Evolutionary conservation across 1,140 invertebrate genomes (phyloP).

Genomic region (Papilio machaon): DNA sequence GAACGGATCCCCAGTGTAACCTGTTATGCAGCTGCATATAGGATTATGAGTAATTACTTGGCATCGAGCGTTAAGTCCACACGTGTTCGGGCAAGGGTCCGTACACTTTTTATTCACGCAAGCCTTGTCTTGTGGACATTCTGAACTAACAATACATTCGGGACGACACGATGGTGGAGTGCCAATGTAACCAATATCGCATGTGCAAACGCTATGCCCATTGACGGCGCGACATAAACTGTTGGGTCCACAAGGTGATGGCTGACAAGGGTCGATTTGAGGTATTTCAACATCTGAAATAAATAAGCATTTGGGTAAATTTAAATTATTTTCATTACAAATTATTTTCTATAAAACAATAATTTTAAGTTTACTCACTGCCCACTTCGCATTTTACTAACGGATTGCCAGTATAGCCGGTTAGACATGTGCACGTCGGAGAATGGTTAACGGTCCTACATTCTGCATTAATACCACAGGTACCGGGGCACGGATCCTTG

Average conservation of each 20-base stretch:
- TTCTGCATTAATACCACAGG: conserved; percentile 90
- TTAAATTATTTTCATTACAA: conserved; percentile 14
- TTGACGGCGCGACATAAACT: conserved; percentile 89
- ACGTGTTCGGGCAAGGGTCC: conserved; percentile 91
- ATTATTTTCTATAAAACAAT: conserved; percentile 14
- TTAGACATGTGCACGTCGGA: conserved; percentile 88
- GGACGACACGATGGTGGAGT: conserved; percentile 90
- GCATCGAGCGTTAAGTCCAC: conserved; percentile 91
- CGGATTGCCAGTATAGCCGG: conserved; percentile 90
- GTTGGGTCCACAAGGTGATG: conserved; percentile 92
- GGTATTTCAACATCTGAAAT: conserved; percentile 53
- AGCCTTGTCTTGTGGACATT: conserved; percentile 91
- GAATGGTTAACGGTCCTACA: conserved; percentile 90
- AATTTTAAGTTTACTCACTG: conserved; percentile 55
- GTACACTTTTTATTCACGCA: conserved; percentile 92
- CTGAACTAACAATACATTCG: conserved; percentile 91
- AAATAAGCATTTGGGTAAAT: conserved; percentile 47
- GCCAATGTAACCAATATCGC: conserved; percentile 88
- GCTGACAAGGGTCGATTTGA: conserved; percentile 86
- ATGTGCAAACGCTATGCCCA: conserved; percentile 91
- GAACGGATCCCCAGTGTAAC: conserved; percentile 91
- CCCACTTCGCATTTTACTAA: conserved; percentile 68
- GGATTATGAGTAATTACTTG: conserved; percentile 93
- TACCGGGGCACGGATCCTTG: conserved; percentile 89
- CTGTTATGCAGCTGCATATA: conserved; percentile 88